phyloP scores from a whole-genome alignment of 1,140 invertebrate genomes.

The Habropoda laboriosa region DNA sequence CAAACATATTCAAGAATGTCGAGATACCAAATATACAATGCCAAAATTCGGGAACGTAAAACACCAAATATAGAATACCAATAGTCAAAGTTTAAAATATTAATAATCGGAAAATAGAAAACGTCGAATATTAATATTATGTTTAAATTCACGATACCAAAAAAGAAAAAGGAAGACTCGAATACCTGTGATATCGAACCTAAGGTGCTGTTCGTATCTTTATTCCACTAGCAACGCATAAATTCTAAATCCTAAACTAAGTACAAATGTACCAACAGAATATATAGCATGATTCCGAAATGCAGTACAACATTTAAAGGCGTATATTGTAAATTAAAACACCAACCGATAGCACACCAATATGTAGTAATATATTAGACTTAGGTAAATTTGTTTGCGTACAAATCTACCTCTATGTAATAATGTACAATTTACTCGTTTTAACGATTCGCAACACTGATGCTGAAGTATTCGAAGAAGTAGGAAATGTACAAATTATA shows the following conservation, averaged over 20 bases:
- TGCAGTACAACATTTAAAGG: slow-evolving; percentile 15
- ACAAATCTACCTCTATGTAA: slow-evolving; percentile 35
- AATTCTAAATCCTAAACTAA: slow-evolving; percentile 37
- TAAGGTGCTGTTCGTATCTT: slow-evolving; percentile 39
- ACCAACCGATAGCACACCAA: slow-evolving; percentile 6
- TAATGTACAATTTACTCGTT: slow-evolving; percentile 9
- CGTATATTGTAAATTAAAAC: slow-evolving; percentile 12
- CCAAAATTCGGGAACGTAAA: background rate
- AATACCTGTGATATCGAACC: slow-evolving; percentile 47
- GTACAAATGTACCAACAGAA: slow-evolving; percentile 32
- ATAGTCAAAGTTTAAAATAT: background rate
- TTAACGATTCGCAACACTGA: slow-evolving; percentile 36
- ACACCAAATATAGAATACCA: background rate
- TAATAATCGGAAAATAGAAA: background rate
- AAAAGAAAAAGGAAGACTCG: too few species aligned
- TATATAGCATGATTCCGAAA: background rate
- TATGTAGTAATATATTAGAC: slow-evolving; percentile 17
- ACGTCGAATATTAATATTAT: background rate
- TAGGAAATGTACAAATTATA: slow-evolving; percentile 51
- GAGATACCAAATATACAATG: background rate
- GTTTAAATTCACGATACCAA: background rate
- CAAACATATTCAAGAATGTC: background rate
- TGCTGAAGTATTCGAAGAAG: slow-evolving; percentile 23
- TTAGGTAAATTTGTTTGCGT: slow-evolving; percentile 16
- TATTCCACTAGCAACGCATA: slow-evolving; percentile 13